These are phyloP conservation scores for Solen grandis DNA, from an alignment of 1,140 invertebrate genomes.

Conservation along the genomic window DNA sequence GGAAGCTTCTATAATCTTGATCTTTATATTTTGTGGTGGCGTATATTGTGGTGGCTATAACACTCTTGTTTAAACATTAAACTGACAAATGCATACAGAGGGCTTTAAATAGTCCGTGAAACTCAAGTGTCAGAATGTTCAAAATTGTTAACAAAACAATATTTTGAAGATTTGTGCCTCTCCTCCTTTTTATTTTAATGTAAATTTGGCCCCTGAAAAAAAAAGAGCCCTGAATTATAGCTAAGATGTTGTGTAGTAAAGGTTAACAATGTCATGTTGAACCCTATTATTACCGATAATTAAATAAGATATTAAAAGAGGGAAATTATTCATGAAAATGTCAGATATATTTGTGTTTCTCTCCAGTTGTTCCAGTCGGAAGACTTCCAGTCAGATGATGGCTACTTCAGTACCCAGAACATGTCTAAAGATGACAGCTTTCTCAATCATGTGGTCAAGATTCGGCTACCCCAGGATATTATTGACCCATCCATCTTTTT, in stretches of 20 bases:
- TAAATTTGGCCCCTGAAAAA: neutral
- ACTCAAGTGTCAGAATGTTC: no score
- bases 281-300: neutral
- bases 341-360: neutral
- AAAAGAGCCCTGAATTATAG: neutral
- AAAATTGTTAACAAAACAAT: no score
- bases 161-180: neutral
- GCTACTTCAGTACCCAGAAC: neutral
- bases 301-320: neutral
- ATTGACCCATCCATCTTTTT: conserved; percentile 50
- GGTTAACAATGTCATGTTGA: neutral
- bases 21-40: no score
- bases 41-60: no score
- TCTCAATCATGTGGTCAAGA: conserved; percentile 46
- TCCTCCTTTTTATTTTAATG: neutral
- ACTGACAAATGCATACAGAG: no score
- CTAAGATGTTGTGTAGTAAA: neutral
- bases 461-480: conserved; percentile 36
- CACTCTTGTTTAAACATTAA: no score
- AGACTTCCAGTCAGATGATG: conserved; percentile 28
- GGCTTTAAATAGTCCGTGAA: no score
- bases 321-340: neutral
- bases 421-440: conserved; percentile 57
- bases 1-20: no score
- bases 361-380: conserved; percentile 48